Conservation (phyloP, 1,140 invertebrate species). For the Phocides pigmalion region DNA sequence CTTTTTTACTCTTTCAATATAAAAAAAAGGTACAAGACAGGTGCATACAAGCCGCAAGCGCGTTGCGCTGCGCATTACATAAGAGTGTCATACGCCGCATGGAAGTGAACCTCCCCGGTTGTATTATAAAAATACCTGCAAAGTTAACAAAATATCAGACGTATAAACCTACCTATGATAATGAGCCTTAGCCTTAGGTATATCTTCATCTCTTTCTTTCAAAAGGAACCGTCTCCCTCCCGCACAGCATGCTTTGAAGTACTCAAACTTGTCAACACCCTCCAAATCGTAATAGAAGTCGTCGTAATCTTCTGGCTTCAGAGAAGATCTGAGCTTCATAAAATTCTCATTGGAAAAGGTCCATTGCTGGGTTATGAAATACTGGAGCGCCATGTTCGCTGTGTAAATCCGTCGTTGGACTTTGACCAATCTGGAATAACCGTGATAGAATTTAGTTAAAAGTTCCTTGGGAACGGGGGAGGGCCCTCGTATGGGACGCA, state of each 20-base stretch:
- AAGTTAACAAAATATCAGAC: too few species aligned
- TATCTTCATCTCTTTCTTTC: constrained; percentile 83
- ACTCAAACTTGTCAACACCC: constrained; percentile 74
- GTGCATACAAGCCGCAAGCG: too few species aligned
- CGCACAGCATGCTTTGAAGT: constrained; percentile 79
- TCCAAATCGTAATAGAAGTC: constrained; percentile 86
- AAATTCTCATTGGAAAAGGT: constrained; percentile 91
- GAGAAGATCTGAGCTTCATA: constrained; percentile 83
- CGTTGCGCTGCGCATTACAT: too few species aligned
- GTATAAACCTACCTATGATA: constrained; percentile 81
- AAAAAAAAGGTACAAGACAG: too few species aligned
- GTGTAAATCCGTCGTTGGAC: constrained; percentile 92
- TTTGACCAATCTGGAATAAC: constrained; percentile 87
- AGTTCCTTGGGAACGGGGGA: too few species aligned
- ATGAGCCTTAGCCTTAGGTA: constrained; percentile 73
- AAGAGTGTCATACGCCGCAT: too few species aligned
- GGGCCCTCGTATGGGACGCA: too few species aligned
- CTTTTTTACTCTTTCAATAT: too few species aligned
- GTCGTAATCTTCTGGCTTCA: constrained; percentile 86
- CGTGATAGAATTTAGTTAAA: neutral
- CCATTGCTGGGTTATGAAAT: constrained; percentile 93
- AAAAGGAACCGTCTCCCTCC: constrained; percentile 85
- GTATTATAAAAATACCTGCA: too few species aligned
- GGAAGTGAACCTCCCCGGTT: too few species aligned
- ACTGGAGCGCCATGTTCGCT: constrained; percentile 90